These are phyloP conservation scores for Catharus bicknelli DNA, from an alignment of 2,113 vertebrate genomes.

Conservation along the genomic window DNA sequence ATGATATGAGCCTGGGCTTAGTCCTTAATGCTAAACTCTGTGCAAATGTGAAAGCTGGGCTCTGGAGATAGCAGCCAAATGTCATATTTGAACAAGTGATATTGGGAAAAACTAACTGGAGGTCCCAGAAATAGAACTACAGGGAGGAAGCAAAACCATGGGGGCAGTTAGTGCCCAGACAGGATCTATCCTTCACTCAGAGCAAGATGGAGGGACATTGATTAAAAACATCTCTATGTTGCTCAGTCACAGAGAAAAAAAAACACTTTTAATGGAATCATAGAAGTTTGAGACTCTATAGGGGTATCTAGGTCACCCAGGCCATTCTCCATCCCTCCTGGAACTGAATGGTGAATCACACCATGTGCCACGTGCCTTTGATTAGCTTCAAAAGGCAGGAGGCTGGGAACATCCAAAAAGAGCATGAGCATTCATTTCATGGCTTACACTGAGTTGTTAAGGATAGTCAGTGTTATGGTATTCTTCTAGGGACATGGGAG, in stretches of 20 bases:
- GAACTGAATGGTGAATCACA: background rate
- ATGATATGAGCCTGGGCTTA: slow-evolving; percentile 45
- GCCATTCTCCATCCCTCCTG: background rate
- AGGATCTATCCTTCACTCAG: background rate
- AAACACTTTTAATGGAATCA: background rate
- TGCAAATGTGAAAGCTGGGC: slow-evolving; percentile 63
- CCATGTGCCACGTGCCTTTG: background rate
- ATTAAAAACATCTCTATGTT: background rate
- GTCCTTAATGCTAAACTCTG: slow-evolving; percentile 52
- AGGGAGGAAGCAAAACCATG: background rate
- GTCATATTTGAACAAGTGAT: slow-evolving; percentile 61
- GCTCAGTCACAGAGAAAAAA: background rate
- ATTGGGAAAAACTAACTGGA: slow-evolving; percentile 31
- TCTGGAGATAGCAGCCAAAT: slow-evolving; percentile 63
- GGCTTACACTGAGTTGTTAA: background rate
- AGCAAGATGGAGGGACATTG: background rate
- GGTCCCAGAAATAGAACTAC: slow-evolving; percentile 36
- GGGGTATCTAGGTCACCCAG: background rate
- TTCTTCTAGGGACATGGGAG: background rate
- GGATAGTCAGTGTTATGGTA: background rate
- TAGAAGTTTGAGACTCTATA: background rate
- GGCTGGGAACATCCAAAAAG: background rate
- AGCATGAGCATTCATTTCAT: background rate
- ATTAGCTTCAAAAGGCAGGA: background rate
- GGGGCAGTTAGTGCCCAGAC: background rate